phyloP scores from a whole-genome alignment of 2,797 vertebrate genomes.

The Sebastes melanostomus region DNA sequence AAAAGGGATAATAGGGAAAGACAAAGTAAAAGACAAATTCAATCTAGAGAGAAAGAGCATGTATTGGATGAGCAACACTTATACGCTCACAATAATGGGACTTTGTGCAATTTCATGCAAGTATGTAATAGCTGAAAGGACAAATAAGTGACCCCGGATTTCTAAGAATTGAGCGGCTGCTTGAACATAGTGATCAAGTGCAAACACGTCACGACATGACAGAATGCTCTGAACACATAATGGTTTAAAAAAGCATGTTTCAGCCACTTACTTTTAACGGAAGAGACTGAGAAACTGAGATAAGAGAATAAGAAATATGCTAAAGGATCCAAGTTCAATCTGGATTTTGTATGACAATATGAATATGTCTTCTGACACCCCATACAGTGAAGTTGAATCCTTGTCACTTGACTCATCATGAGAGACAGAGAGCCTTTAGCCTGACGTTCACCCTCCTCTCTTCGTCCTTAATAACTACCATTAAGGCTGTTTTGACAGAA shows the following conservation, averaged over 20 bases:
- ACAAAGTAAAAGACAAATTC: background rate
- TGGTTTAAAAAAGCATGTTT: background rate
- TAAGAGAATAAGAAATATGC: background rate
- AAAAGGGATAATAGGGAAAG: background rate
- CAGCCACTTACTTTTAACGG: background rate
- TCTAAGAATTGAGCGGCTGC: background rate
- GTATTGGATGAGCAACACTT: background rate
- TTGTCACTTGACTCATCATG: conserved; percentile 43
- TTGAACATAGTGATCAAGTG: background rate
- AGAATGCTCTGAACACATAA: background rate
- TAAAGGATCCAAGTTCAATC: background rate
- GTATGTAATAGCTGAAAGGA: background rate
- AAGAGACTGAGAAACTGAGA: background rate
- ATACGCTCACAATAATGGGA: background rate
- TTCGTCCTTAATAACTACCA: conserved; percentile 56
- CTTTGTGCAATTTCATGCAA: background rate
- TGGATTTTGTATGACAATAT: background rate
- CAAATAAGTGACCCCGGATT: background rate
- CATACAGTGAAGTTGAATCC: conserved; percentile 19
- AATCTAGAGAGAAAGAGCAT: background rate
- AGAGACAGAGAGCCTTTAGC: conserved; percentile 40
- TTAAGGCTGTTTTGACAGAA: conserved; percentile 64
- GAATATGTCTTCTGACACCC: background rate
- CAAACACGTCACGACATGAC: background rate
- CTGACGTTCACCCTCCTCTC: conserved; percentile 6